Percentiles rank a stretch among this genome's conserved stretches.
These are phyloP conservation scores for Pelecanus crispus DNA, from an alignment of 2,113 vertebrate species.

Conservation along the genomic window DNA sequence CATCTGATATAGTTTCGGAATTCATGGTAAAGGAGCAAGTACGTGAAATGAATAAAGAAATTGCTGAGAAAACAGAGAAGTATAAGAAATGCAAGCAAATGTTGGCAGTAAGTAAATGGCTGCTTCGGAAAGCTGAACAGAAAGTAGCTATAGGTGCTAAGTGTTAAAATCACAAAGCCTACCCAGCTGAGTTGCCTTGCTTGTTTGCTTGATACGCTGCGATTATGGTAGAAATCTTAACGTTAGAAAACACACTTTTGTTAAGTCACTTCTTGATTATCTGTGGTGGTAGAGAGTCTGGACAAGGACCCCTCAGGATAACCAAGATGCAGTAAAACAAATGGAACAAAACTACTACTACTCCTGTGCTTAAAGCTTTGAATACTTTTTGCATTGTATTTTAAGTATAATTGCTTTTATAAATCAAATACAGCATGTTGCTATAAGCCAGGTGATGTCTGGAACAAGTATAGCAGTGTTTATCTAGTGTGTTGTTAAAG, in stretches of 20 bases:
- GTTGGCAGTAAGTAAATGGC: conserved; percentile 80
- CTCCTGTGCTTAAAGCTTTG: not conserved
- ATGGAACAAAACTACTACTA: not conserved
- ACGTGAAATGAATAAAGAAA: conserved; percentile 88
- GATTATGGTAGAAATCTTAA: not conserved
- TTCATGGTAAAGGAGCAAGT: conserved; percentile 86
- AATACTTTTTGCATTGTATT: not conserved
- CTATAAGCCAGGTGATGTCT: not conserved
- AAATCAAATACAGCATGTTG: not conserved
- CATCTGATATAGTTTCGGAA: conserved; percentile 82
- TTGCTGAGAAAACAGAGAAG: conserved; percentile 87
- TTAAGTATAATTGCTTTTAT: not conserved
- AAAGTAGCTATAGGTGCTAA: not conserved
- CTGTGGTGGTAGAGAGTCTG: not conserved
- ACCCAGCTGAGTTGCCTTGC: not conserved
- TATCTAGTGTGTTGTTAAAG: not conserved
- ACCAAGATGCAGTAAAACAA: not conserved
- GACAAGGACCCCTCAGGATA: not conserved
- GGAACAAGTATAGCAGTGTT: not conserved
- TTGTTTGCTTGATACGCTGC: not conserved
- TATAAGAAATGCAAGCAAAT: conserved; percentile 94
- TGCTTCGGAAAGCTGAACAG: conserved; percentile 4
- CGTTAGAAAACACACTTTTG: not conserved
- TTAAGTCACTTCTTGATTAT: not conserved
- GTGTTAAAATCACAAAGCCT: not conserved